Base-by-base conservation (phyloP, 2,888 invertebrate genomes). In the Andrena marginata region DNA sequence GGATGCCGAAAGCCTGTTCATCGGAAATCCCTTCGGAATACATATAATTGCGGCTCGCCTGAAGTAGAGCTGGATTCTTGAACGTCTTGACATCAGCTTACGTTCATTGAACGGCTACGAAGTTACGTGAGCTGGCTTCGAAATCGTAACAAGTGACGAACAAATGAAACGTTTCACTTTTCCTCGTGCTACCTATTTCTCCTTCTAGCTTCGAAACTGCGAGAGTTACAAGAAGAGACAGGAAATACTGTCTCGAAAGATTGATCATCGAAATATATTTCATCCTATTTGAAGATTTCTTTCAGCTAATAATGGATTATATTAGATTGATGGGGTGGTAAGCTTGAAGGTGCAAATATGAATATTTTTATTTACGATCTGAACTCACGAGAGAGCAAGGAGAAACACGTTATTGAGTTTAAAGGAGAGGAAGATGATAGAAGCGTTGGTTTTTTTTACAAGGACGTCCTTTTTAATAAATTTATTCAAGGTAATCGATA, bases 21-120 rank as follows among this genome's bases (percentile, higher is more conserved):
- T 49, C 29, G 35, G 7, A 56, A 59, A 65, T 67, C 65, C 54
- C 48, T 29, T 13, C 8, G 23, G 20, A 70, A 80, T 59, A 54
- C 59, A 65, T 70, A 75, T 72, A 80, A 85, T 85, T 85, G 70
- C 42, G 67, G 51, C 29, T 54, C n/a, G 62, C 33, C 16, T 23
- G 35, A 62, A 62, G n/a, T 7, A 71, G 73, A 77, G 62, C 62
- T 54, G 56, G 23, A 75, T 82, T 82, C 82, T 71, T 60, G 49
- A 54, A 65, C 54, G 63, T 71, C 54, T 54, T 60, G 70, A 49
- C 84, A 64, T 51, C 67, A 72, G 54, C 65, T 73, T 79, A 79
- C 75, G 72, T 65, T 82, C 74, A 65, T 56, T 64, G 56, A 63
- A 42, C 62, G 26, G 51, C 54, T 68, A 71, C 51, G 23, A 67